phyloP scores from a whole-genome alignment of 2,113 vertebrate genomes.

The Crocuta crocuta region DNA sequence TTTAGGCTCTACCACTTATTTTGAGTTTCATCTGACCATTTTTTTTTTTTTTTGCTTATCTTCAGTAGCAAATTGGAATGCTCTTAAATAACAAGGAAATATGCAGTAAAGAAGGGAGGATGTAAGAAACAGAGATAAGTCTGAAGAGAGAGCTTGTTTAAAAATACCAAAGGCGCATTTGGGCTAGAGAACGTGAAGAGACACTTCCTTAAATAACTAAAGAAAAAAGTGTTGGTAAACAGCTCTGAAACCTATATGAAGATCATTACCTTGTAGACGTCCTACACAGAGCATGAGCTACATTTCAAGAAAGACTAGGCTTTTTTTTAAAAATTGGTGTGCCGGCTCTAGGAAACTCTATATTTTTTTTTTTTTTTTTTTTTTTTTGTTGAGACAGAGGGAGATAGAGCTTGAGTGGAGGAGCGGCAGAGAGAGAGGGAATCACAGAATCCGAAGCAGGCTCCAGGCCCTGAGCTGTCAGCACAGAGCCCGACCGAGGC shows the following conservation, averaged over 20 bases:
- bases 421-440: too few relatives aligned
- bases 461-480: too few relatives aligned
- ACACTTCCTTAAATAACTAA: neutral
- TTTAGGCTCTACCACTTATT: neutral
- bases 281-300: neutral
- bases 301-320: neutral
- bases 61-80: neutral
- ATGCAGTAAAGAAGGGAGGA: slow-evolving; percentile 1
- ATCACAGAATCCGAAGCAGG: too few relatives aligned
- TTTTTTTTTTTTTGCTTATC: neutral
- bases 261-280: neutral
- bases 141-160: slow-evolving; percentile 14
- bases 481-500: too few relatives aligned
- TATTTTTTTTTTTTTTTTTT: too few relatives aligned
- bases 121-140: neutral
- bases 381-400: too few relatives aligned
- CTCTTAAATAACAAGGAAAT: slow-evolving; percentile 42
- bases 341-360: neutral
- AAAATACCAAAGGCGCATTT: slow-evolving; percentile 37
- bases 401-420: too few relatives aligned
- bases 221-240: slow-evolving; percentile 37
- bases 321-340: neutral
- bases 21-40: neutral
- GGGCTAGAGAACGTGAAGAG: neutral
- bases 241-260: slow-evolving; percentile 48